Base-by-base conservation (phyloP, 2,888 invertebrate species). In the Oscheius myriophilus region DNA sequence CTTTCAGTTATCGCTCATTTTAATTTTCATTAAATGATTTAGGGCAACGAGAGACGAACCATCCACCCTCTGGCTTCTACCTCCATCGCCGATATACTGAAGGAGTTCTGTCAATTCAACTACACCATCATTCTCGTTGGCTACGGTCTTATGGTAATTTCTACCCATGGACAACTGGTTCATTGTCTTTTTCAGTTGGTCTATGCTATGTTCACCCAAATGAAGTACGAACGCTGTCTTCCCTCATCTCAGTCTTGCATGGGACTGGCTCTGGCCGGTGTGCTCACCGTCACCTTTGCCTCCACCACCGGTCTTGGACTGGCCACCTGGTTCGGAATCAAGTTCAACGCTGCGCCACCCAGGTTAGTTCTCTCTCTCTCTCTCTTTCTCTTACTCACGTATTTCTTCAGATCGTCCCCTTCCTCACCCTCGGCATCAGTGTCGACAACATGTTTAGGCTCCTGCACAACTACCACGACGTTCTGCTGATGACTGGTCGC, bases 371-470 rank as follows among this genome's bases (percentile, higher is more conserved):
- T n/a, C n/a, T n/a, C n/a, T n/a, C n/a, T 33, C 33, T 9, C 33
- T 33, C 9, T 9, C 9, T 33, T 33, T 33, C 33, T 33, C 33
- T 33, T 6, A 33, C 9, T 33, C 33, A 33, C 4, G 4, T 9
- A 6, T 12, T 33, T 45, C 55, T 93, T 3, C 94, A 94, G 90
- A 93, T 95, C 84, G 92, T 97, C 55, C 97, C 97, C 12, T 97
- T 96, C 88, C 88, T 97, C 69, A 93, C 94, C 0, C 90, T 97
- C 18, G 96, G 96, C 0, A 78, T 80, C 57, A 95, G 96, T 0
- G 93, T 97, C 14, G 93, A 96, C 88, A 93, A 96, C 88, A 94
- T 97, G 91, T 97, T 96, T 88, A 91, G 96, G 82, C 89, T 97
- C 55, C 91, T 93, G 1, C 92, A 93, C 81, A 91, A 92, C 2